Evolutionary conservation across 1,140 invertebrate species (phyloP).

Genomic region (Eumaeus atala): DNA sequence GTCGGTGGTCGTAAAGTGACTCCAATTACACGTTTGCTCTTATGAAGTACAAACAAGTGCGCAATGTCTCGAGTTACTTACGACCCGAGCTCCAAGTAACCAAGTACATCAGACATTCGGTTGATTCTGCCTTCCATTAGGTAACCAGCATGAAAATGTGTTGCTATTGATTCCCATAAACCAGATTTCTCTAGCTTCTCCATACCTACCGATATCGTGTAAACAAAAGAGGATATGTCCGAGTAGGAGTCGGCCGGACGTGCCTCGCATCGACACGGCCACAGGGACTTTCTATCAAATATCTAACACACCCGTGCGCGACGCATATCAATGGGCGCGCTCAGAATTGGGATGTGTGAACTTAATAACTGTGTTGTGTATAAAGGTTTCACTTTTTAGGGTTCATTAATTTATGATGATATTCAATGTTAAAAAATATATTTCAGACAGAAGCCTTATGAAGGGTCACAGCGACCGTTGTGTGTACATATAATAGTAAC

Average conservation of each 20-base stretch:
- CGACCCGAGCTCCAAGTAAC: too few species aligned
- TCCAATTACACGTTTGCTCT: too few species aligned
- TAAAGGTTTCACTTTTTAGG: slow-evolving; percentile 3
- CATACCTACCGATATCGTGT: too few species aligned
- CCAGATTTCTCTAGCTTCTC: too few species aligned
- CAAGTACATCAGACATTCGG: too few species aligned
- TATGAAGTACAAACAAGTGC: too few species aligned
- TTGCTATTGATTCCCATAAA: too few species aligned
- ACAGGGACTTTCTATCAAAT: slow-evolving; percentile 6
- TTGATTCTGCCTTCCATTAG: too few species aligned
- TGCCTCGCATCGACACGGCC: neutral
- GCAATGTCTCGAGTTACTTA: too few species aligned
- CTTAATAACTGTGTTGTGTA: neutral
- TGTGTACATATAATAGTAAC: too few species aligned
- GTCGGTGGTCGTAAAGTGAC: too few species aligned
- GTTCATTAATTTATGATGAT: neutral
- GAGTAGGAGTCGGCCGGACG: neutral
- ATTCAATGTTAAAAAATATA: neutral
- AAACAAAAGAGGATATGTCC: neutral
- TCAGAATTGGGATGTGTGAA: neutral
- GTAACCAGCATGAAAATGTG: too few species aligned
- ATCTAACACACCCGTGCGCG: neutral
- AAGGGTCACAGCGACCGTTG: neutral
- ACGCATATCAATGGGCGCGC: neutral
- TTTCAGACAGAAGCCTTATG: neutral